A percentile compares a stretch with the other conserved stretches of the same genome.
Evolutionary conservation across 2,113 vertebrate genomes (phyloP).

Genomic region (Myrmecobius fasciatus): DNA sequence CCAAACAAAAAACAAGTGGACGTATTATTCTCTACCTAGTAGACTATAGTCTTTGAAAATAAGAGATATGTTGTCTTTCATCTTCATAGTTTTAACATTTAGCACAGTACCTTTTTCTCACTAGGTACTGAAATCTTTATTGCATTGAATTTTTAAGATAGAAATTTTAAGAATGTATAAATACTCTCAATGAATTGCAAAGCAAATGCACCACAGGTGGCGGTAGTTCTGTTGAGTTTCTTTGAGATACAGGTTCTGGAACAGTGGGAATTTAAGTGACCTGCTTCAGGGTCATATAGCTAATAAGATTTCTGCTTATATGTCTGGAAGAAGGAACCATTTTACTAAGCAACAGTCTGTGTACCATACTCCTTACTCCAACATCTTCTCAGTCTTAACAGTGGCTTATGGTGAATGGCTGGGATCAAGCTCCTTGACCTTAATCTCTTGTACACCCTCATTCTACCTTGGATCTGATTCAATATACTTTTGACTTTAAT

Average conservation of each 20-base stretch:
- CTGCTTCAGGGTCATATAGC: not conserved
- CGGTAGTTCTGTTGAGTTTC: not conserved
- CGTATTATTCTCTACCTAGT: not conserved
- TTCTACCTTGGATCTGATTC: not conserved
- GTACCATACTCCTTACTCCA: not conserved
- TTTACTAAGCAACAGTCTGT: not conserved
- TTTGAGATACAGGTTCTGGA: not conserved
- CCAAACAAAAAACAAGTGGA: not conserved
- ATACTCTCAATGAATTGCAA: not conserved
- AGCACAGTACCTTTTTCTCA: not conserved
- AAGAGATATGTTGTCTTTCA: not conserved
- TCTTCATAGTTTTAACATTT: not conserved
- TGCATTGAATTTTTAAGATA: not conserved
- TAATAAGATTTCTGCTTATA: not conserved
- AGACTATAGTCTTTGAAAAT: not conserved
- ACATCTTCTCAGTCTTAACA: not conserved
- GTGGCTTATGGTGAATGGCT: not conserved
- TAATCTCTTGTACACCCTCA: not conserved
- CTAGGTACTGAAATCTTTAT: not conserved
- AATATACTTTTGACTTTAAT: not conserved
- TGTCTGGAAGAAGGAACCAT: not conserved
- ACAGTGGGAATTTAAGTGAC: not conserved
- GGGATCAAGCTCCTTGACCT: not conserved
- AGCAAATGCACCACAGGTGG: not conserved
- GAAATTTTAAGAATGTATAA: not conserved